Evolutionary conservation across 2,113 vertebrate species (phyloP), one percentile per base, ranked within the genome.

Genomic region (Psophia crepitans): DNA sequence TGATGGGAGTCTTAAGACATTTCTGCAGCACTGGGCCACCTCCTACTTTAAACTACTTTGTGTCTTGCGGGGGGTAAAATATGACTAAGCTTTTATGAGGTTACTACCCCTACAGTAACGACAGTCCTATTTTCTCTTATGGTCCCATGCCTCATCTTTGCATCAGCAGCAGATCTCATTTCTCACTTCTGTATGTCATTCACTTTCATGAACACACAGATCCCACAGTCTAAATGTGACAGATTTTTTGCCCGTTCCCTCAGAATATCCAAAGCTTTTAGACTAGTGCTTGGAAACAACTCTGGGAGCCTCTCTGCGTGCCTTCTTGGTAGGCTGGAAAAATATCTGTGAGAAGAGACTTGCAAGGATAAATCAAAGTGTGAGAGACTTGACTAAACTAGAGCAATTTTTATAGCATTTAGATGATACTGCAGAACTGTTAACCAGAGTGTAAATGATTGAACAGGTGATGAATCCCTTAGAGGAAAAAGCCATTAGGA

Each of bases 391-490:
- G 92, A 91, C 93, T 96, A 97, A 97, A 97, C 93, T 79, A 70
- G 46, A 97, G 70, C 58, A 94, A 91, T 93, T 96, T 97, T 97
- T 97, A 97, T 86, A 95, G 53, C 93, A 95, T 96, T 96, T 96
- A 95, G 94, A 97, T 91, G 77, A 93, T 97, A 93, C 89, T 17
- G 53, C 93, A 95, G 57, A 53, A 76, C 78, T 73, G 48, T 95
- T 98, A 98, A 96, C 82, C 80, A 87, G 84, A 96, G 89, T 96
- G 80, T 97, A 97, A 97, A 96, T 91, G 94, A 98, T 85, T 90
- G 95, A 98, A 95, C 80, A 97, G 71, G 86, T 97, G 95, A 97
- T 90, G 87, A 95, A 97, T 95, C 88, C 94, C 90, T 96, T 78
- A 56, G 89, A 97, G 84, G 77, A 77, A 96, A 95, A 98, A 92